phyloP scores from a whole-genome alignment of 2,113 vertebrate species.

The Numida meleagris region DNA sequence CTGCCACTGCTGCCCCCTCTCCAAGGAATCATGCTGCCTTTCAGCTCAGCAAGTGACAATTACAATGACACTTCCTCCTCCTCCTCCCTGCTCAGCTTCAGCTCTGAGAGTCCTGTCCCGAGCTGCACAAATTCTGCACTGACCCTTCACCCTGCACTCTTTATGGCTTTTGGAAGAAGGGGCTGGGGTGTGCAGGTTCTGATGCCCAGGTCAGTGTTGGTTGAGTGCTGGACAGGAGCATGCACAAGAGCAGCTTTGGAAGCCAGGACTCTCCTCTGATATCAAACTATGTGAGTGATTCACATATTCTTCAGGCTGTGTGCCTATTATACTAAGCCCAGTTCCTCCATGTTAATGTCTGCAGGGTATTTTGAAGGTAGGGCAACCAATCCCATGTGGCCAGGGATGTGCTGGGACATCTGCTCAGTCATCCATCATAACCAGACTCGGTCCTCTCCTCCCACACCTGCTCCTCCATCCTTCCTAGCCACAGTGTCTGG shows the following conservation, averaged over 20 bases:
- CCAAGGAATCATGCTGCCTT: not conserved
- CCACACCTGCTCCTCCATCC: not conserved
- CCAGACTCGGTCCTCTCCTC: fast-evolving
- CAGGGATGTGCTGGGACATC: not conserved
- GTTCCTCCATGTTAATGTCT: not conserved
- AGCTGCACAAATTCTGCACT: not conserved
- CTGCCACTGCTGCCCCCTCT: not conserved
- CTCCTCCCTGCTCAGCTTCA: not conserved
- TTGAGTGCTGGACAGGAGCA: not conserved
- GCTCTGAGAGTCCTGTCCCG: not conserved
- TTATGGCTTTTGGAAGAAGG: not conserved
- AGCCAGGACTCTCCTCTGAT: not conserved
- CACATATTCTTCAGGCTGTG: not conserved
- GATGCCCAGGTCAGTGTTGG: not conserved
- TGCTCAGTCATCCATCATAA: fast-evolving
- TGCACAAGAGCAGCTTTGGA: not conserved
- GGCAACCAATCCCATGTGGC: not conserved
- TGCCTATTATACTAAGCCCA: not conserved
- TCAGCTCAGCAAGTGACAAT: not conserved
- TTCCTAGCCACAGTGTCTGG: fast-evolving
- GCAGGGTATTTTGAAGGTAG: not conserved
- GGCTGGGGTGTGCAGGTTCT: not conserved
- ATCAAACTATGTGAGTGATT: not conserved
- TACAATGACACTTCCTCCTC: not conserved
- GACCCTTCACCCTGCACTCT: not conserved